Conservation (phyloP, 2,888 invertebrate genomes). For the Nemapogon koenigi region DNA sequence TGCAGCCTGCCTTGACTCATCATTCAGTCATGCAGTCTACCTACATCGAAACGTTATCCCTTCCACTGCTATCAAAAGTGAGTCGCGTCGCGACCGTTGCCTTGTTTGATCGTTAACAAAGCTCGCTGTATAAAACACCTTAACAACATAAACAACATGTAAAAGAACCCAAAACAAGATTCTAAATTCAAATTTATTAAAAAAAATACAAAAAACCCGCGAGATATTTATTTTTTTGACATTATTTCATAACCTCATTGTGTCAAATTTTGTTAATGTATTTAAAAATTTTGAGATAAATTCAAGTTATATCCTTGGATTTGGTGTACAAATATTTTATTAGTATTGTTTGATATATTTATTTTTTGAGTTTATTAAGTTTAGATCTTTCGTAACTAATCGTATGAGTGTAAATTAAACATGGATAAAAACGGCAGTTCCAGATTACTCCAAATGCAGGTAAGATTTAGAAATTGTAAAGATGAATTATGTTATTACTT, state of each 20-base stretch:
- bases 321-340: not conserved
- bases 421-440: slow-evolving; percentile 53
- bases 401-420: slow-evolving; percentile 12
- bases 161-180: not conserved
- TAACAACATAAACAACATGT: no score
- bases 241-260: slow-evolving; percentile 4
- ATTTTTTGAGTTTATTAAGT: not conserved
- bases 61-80: no score
- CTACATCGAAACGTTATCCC: no score
- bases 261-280: not conserved
- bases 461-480: no score
- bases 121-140: not conserved
- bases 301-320: not conserved
- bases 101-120: slow-evolving; percentile 44
- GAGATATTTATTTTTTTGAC: not conserved
- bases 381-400: not conserved
- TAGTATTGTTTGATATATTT: not conserved
- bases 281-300: not conserved
- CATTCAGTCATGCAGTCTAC: slow-evolving; percentile 45
- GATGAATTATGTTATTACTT: not conserved
- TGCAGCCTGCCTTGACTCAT: slow-evolving; percentile 51
- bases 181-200: not conserved
- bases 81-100: slow-evolving; percentile 46
- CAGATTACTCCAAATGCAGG: slow-evolving; percentile 54
- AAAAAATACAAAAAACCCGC: not conserved